These are phyloP conservation scores for Ganaspis sp. DNA, from an alignment of 1,140 invertebrate genomes.

Conservation along the genomic window DNA sequence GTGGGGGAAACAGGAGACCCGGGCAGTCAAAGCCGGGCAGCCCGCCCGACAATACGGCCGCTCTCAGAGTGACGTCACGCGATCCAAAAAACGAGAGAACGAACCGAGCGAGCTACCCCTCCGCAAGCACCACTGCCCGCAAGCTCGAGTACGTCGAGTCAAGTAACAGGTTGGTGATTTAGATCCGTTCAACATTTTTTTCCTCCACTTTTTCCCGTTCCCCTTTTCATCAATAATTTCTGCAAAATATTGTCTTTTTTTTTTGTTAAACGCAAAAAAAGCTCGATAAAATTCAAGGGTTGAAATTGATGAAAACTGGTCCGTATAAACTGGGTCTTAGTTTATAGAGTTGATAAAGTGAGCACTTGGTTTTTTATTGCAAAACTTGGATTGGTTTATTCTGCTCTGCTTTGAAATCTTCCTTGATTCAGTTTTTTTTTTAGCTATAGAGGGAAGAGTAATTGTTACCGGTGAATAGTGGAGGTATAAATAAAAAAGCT, in stretches of 20 bases:
- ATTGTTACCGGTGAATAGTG: too few species aligned
- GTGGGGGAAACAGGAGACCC: constrained; percentile 66
- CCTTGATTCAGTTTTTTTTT: too few species aligned
- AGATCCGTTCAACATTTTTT: constrained; percentile 38
- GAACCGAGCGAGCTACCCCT: constrained; percentile 45
- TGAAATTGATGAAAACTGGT: too few species aligned
- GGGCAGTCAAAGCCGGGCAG: constrained; percentile 76
- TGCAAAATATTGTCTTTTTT: background rate
- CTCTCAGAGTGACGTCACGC: constrained; percentile 44
- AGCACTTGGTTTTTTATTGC: too few species aligned
- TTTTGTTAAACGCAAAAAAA: background rate
- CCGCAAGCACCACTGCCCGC: constrained; percentile 53
- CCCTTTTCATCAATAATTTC: background rate
- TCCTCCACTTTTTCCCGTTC: background rate
- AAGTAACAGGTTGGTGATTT: constrained; percentile 76
- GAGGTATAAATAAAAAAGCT: too few species aligned
- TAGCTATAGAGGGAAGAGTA: too few species aligned
- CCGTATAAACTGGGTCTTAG: too few species aligned
- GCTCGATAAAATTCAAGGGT: too few species aligned
- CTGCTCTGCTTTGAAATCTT: too few species aligned
- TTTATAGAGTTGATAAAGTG: too few species aligned
- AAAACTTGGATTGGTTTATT: too few species aligned
- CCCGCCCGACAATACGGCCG: constrained; percentile 71
- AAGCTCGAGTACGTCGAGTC: constrained; percentile 51
- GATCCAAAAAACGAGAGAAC: constrained; percentile 37